Conservation (phyloP, 2,113 vertebrate species). For the Corynorhinus townsendii region DNA sequence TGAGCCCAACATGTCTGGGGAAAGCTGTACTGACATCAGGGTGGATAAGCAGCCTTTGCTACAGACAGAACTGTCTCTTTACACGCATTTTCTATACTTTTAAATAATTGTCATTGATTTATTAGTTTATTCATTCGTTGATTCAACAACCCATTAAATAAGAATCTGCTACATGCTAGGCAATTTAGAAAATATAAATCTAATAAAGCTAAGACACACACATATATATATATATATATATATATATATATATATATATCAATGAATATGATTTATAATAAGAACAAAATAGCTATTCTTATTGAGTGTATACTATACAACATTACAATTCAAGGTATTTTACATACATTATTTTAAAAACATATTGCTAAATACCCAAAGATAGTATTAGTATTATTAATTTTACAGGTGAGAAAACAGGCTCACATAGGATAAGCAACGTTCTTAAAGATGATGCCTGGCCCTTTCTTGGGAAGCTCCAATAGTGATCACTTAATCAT, state of each 20-base stretch:
- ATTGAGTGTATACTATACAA: background rate
- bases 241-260: too few species aligned
- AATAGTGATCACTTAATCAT: background rate
- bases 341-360: background rate
- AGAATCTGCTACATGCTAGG: background rate
- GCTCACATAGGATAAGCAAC: background rate
- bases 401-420: background rate
- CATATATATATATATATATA: too few species aligned
- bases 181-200: background rate
- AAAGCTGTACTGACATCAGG: background rate
- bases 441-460: background rate
- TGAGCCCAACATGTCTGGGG: too few species aligned
- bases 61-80: fast-evolving
- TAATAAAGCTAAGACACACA: background rate
- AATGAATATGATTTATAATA: background rate
- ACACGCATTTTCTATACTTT: background rate
- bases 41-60: background rate
- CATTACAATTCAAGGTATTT: background rate
- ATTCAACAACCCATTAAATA: background rate
- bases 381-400: background rate
- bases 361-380: background rate
- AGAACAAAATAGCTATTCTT: background rate
- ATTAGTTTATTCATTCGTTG: background rate
- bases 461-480: background rate
- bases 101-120: background rate